phyloP scores from a whole-genome alignment of 2,888 invertebrate species.

The Brachyptera risi region DNA sequence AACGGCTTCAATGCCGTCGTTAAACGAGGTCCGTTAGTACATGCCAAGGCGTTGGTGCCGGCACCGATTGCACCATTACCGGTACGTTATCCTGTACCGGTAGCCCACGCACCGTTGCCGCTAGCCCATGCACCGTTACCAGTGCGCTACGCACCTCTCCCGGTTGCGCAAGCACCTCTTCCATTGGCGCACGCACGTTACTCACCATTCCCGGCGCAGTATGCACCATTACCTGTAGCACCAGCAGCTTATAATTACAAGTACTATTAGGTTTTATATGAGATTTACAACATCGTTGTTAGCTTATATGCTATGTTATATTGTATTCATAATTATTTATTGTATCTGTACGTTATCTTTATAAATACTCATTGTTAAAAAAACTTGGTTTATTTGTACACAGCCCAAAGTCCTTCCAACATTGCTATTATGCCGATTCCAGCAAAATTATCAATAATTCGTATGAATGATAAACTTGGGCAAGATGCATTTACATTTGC shows the following conservation, averaged over 20 bases:
- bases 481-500: no score
- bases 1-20: constrained; percentile 40
- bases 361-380: no score
- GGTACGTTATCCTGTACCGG: not conserved
- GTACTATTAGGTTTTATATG: no score
- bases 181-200: not conserved
- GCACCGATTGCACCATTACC: constrained; percentile 24
- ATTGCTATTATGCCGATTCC: no score
- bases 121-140: not conserved
- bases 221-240: not conserved
- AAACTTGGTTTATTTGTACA: no score
- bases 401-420: no score
- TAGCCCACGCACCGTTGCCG: not conserved
- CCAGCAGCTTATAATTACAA: not conserved
- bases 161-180: constrained; percentile 2
- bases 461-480: no score
- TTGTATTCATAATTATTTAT: no score
- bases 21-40: constrained; percentile 35
- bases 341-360: no score
- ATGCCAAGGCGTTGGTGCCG: constrained; percentile 27
- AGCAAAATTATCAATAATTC: no score
- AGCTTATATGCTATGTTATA: no score
- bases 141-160: not conserved
- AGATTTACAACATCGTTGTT: no score
- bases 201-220: not conserved